phyloP scores from a whole-genome alignment of 2,797 vertebrate species.

The Clarias fuscus region DNA sequence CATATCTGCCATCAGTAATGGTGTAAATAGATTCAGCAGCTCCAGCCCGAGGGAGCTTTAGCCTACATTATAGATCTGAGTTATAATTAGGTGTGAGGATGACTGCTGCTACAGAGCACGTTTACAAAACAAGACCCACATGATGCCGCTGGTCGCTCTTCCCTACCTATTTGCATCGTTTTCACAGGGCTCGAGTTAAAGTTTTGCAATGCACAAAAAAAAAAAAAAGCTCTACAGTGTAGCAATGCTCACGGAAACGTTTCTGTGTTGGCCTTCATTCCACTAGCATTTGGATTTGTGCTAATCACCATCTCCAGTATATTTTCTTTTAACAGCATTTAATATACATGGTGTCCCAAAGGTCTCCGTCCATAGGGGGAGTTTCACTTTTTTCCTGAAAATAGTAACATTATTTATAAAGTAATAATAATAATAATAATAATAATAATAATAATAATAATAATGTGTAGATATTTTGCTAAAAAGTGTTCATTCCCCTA shows the following conservation, averaged over 20 bases:
- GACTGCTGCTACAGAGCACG: constrained; percentile 14
- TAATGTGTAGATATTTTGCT: too few relatives aligned
- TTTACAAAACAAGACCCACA: constrained; percentile 26
- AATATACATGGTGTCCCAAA: not conserved
- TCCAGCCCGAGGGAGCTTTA: constrained; percentile 42
- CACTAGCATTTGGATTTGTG: not conserved
- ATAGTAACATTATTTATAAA: too few relatives aligned
- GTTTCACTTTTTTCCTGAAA: too few relatives aligned
- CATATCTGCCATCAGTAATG: constrained; percentile 51
- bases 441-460: too few relatives aligned
- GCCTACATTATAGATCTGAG: constrained; percentile 36
- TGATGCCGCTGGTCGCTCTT: constrained; percentile 10
- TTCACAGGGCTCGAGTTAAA: not conserved
- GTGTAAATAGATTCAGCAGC: constrained; percentile 45
- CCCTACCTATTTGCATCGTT: not conserved
- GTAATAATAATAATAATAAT: too few relatives aligned
- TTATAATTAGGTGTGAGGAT: constrained; percentile 43
- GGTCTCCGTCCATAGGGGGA: too few relatives aligned
- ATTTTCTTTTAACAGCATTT: not conserved
- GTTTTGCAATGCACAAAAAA: not conserved
- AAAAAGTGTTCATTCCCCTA: too few relatives aligned
- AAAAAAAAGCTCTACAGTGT: too few relatives aligned
- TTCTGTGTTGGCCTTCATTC: not conserved
- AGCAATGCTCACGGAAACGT: not conserved
- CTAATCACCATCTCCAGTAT: not conserved